Conservation (phyloP, 2,888 invertebrate genomes). For the Schizaphis graminum region DNA sequence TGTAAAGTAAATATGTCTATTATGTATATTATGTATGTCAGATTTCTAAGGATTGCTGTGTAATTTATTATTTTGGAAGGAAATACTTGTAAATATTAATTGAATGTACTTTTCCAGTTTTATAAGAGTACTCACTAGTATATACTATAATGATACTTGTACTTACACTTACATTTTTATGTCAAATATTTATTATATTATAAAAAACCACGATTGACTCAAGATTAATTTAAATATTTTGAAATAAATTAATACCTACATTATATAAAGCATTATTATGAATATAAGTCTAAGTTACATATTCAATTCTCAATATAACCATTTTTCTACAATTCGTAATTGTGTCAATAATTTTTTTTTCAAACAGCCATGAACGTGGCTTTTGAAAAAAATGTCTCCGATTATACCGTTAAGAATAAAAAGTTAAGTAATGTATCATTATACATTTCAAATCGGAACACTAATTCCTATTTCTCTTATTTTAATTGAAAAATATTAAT, state of each 20-base stretch:
- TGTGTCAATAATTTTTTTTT: not conserved
- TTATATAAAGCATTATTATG: not conserved
- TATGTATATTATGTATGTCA: not conserved
- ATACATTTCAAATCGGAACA: not conserved
- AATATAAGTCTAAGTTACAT: not conserved
- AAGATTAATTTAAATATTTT: not conserved
- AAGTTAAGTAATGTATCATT: not conserved
- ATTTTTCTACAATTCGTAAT: not conserved
- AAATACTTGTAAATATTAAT: not conserved
- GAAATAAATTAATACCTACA: not conserved
- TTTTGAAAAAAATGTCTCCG: not conserved
- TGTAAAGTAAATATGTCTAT: not conserved
- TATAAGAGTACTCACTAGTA: not conserved
- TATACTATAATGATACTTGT: not conserved
- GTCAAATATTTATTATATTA: not conserved
- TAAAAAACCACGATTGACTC: not conserved
- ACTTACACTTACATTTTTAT: not conserved
- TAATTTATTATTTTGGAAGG: not conserved
- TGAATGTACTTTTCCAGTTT: not conserved
- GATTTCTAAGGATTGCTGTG: not conserved
- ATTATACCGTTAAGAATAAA: not conserved
- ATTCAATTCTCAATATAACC: not conserved
- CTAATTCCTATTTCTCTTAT: not conserved
- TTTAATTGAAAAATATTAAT: slow-evolving; percentile 3
- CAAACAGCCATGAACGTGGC: not conserved